These are phyloP conservation scores for Palythoa heliodiscus DNA, from an alignment of 92 coral and sea anemone species.

Conservation along the genomic window DNA sequence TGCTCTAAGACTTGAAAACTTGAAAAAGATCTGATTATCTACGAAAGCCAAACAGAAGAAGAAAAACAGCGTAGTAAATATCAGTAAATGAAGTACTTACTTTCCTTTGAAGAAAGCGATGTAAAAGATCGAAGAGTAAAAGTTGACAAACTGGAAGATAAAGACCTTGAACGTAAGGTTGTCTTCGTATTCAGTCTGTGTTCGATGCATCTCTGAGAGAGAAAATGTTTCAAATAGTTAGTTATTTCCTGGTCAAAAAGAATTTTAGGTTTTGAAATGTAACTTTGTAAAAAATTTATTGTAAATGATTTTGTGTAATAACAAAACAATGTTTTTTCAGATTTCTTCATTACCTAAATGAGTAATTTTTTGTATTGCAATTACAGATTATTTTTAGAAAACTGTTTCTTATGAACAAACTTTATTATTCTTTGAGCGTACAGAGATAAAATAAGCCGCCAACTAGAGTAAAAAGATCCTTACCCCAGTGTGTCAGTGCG, in stretches of 20 bases:
- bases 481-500: constrained; percentile 99
- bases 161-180: constrained; percentile 95
- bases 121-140: constrained; percentile 98
- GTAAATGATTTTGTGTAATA: neutral
- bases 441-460: neutral
- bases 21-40: no score
- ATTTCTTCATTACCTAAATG: no score
- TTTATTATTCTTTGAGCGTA: neutral
- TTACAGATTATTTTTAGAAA: no score
- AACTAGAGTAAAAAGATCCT: neutral
- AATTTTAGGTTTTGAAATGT: neutral
- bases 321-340: neutral
- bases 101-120: constrained; percentile 99
- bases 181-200: constrained; percentile 98
- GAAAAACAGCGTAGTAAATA: neutral
- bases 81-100: constrained; percentile 56
- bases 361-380: neutral
- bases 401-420: no score
- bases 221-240: neutral
- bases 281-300: neutral
- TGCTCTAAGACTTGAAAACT: no score
- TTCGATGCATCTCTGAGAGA: constrained; percentile 90
- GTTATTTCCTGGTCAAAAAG: neutral
- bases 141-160: constrained; percentile 95
- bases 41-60: neutral